A percentile compares a stretch with the other conserved stretches of the same genome.
phyloP scores from a whole-genome alignment of 2,113 vertebrate species.

The Meles meles region DNA sequence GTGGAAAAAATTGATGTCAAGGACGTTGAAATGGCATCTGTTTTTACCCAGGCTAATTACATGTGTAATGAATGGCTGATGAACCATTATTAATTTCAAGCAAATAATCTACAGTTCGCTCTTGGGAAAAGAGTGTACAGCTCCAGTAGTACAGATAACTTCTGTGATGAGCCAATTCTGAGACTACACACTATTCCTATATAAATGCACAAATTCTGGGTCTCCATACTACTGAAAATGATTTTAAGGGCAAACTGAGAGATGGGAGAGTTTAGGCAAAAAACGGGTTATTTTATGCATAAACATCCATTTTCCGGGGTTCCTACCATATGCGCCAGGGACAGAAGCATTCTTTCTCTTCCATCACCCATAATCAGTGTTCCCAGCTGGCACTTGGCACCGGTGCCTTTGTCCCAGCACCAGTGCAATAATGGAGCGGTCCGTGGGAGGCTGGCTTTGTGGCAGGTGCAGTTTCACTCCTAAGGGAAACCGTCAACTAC shows the following conservation, averaged over 20 bases:
- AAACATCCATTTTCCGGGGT: not conserved
- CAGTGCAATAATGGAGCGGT: slow-evolving; percentile 8
- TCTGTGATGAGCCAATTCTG: not conserved
- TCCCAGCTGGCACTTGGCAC: slow-evolving; percentile 60
- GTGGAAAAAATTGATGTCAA: slow-evolving; percentile 21
- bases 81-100: slow-evolving; percentile 38
- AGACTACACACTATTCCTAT: not conserved
- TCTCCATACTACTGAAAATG: not conserved
- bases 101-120: slow-evolving; percentile 49
- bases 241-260: not conserved
- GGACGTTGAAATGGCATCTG: slow-evolving; percentile 33
- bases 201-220: not conserved
- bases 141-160: not conserved
- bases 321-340: not conserved
- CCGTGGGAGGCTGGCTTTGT: not conserved
- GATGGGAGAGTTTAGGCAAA: not conserved
- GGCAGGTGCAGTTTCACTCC: not conserved
- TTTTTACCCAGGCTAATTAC: slow-evolving; percentile 39
- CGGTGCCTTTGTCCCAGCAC: not conserved
- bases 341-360: slow-evolving; percentile 43
- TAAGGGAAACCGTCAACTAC: not conserved
- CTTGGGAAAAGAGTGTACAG: slow-evolving; percentile 10
- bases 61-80: slow-evolving; percentile 38
- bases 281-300: slow-evolving; percentile 12
- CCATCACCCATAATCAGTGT: slow-evolving; percentile 14